These are phyloP conservation scores for Diuraphis noxia DNA, from an alignment of 1,140 invertebrate species.

Conservation along the genomic window DNA sequence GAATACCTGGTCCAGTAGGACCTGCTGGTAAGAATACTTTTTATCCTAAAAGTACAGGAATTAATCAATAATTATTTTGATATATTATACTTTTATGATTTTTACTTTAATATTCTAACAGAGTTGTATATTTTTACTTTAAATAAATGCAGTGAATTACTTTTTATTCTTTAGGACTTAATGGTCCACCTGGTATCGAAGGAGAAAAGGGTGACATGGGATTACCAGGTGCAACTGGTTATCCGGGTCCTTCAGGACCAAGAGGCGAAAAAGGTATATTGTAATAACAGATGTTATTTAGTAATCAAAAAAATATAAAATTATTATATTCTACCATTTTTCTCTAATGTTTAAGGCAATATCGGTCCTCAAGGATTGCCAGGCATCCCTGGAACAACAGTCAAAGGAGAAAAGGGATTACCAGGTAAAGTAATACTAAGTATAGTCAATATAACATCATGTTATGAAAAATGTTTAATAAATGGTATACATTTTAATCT, in stretches of 20 bases:
- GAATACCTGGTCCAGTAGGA: slow-evolving; percentile 56
- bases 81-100: neutral
- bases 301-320: neutral
- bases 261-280: slow-evolving; percentile 64
- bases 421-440: slow-evolving; percentile 61
- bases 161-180: neutral
- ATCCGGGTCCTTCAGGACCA: slow-evolving; percentile 60
- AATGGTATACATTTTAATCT: neutral
- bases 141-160: neutral
- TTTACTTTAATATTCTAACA: neutral
- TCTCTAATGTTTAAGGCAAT: slow-evolving; percentile 58
- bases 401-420: slow-evolving; percentile 63
- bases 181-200: slow-evolving; percentile 53
- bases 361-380: slow-evolving; percentile 65
- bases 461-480: neutral
- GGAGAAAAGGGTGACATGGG: slow-evolving; percentile 71
- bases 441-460: neutral
- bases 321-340: neutral
- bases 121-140: neutral
- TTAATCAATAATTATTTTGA: neutral
- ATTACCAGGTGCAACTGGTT: slow-evolving; percentile 66
- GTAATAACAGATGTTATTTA: neutral
- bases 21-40: neutral
- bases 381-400: slow-evolving; percentile 65
- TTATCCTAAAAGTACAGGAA: neutral